Conservation (phyloP, 2,113 vertebrate species). For the Ciconia stormi region DNA sequence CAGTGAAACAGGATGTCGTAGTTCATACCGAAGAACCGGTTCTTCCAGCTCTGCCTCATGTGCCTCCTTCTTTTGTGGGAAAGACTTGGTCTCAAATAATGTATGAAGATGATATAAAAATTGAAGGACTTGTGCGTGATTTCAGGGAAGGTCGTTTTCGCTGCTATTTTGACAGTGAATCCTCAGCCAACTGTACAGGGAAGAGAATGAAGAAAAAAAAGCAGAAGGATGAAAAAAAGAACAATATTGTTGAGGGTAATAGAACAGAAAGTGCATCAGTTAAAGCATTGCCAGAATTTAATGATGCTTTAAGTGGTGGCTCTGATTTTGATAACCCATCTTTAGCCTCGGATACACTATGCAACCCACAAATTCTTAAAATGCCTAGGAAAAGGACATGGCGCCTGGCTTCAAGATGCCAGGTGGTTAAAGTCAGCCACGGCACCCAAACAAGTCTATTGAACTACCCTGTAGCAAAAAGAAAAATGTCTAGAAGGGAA, state of each 20-base stretch:
- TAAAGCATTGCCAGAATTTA: slow-evolving; percentile 66
- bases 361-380: slow-evolving; percentile 36
- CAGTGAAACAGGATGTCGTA: background rate
- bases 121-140: slow-evolving; percentile 82
- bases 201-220: slow-evolving; percentile 60
- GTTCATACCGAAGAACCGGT: slow-evolving; percentile 71
- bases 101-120: slow-evolving; percentile 85
- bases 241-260: background rate
- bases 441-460: slow-evolving; percentile 81
- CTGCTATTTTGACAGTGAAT: slow-evolving; percentile 86
- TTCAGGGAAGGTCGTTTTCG: slow-evolving; percentile 82
- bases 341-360: slow-evolving; percentile 42
- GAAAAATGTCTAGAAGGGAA: slow-evolving; percentile 46
- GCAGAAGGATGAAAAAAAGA: slow-evolving; percentile 2
- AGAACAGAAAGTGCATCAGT: background rate
- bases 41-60: slow-evolving; percentile 79
- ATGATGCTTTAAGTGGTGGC: slow-evolving; percentile 22
- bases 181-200: slow-evolving; percentile 70
- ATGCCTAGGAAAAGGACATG: slow-evolving; percentile 68
- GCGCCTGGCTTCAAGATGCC: slow-evolving; percentile 83
- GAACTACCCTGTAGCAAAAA: slow-evolving; percentile 76
- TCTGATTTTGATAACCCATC: slow-evolving; percentile 48
- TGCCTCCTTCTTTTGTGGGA: slow-evolving; percentile 87
- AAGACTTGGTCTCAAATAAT: slow-evolving; percentile 88
- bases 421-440: slow-evolving; percentile 86